phyloP scores from a whole-genome alignment of 2,888 invertebrate genomes.

The Apeira syringaria region DNA sequence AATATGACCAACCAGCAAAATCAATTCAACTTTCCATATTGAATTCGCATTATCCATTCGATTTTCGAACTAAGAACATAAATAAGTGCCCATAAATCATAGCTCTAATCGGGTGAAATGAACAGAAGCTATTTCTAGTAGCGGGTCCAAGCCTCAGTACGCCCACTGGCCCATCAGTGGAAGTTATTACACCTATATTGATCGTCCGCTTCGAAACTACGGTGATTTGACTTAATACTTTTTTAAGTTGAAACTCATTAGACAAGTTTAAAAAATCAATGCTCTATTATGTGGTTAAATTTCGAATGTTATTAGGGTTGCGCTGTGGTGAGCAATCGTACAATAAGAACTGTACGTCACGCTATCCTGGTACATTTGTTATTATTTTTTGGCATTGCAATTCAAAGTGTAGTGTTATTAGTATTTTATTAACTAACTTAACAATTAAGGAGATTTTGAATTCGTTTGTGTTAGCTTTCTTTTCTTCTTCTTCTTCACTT shows the following conservation, averaged over 20 bases:
- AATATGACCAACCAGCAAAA: too few relatives aligned
- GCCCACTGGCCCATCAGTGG: conserved; percentile 51
- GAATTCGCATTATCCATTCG: conserved; percentile 15
- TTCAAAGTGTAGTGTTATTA: too few relatives aligned
- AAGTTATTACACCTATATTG: conserved; percentile 53
- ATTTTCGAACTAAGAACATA: conserved; percentile 20
- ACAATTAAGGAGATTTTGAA: too few relatives aligned
- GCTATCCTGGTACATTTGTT: too few relatives aligned
- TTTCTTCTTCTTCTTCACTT: too few relatives aligned
- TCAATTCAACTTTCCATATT: too few relatives aligned
- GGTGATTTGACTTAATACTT: conserved; percentile 77
- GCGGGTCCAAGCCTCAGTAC: conserved; percentile 42
- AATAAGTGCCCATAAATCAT: conserved; percentile 60
- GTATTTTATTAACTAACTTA: too few relatives aligned
- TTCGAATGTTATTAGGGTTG: conserved; percentile 9
- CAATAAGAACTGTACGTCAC: too few relatives aligned
- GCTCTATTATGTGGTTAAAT: conserved; percentile 32
- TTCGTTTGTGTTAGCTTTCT: too few relatives aligned
- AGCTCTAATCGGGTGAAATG: conserved; percentile 59
- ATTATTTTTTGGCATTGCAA: too few relatives aligned
- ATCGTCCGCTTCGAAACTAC: conserved; percentile 52
- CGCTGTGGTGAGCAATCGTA: too few relatives aligned
- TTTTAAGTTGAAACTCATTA: conserved; percentile 63
- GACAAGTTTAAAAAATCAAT: conserved; percentile 49
- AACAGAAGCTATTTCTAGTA: conserved; percentile 68